Base-by-base conservation (phyloP, 2,113 vertebrate genomes). In the Sapajus apella region DNA sequence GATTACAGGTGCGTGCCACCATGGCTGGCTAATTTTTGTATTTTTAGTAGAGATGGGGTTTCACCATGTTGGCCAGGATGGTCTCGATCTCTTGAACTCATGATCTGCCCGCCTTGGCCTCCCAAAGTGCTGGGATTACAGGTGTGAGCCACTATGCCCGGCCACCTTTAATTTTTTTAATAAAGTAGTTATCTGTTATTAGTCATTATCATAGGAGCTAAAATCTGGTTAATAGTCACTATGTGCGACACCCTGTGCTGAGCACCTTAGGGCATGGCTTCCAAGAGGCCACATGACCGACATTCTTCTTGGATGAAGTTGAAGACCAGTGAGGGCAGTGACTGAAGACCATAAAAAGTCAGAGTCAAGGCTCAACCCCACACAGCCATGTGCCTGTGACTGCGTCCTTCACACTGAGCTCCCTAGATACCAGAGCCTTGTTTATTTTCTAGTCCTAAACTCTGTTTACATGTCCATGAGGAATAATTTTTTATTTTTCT, bases 381-480 rank as follows among this genome's bases (percentile, higher is more conserved):
- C 10, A 9, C 20, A 47, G 47, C n/a, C n/a, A n/a, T 32, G 4
- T 32, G 14, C 64, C 68, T 7, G 10, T 1, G 2, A 8, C 90
- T 55, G 70, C 32, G 72, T n/a, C 58, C 56, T 47, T 40, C 80
- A 5, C 11, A 10, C 37, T 18, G 1, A 17, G 10, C 27, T 40
- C 40, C 85, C 77, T 8, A 40, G 47, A 90, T 45, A 40, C 14
- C 8, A 23, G 21, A 58, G 30, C 43, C 6, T 14, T 88, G 32
- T 87, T 95, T 91, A 79, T 55, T 91, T 94, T 93, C 81, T 58
- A 88, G 56, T 37, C 14, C 66, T 93, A 88, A 94, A 77, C n/a
- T 66, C 76, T 75, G 73, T 66, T 83, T 79, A 88, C 61, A 91
- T 89, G 91, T 94, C 79, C 90, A 79, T 94, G 70, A 86, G 75